Evolutionary conservation across 1,140 invertebrate species (phyloP), one percentile per base, ranked within the genome.

Genomic region (Drosophila orosa): DNA sequence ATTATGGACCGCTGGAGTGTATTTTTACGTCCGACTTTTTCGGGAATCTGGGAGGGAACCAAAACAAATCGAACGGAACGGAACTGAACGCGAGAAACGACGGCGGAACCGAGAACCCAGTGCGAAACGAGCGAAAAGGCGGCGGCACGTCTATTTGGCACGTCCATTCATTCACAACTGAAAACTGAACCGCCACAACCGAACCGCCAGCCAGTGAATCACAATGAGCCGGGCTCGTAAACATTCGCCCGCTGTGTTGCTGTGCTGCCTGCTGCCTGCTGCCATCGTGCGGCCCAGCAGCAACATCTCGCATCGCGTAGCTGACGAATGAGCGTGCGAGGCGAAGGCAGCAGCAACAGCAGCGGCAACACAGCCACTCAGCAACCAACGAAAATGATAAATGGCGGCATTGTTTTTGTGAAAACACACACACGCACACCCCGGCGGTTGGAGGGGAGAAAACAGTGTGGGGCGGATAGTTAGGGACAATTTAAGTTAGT

Each of bases 91-190:
- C 39, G 58, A 62, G 40, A 66, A 54, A 68, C 66, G 62, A 68
- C 66, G 62, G 22, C 66, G 66, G 44, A 68, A 67, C 69, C 77
- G 71, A 82, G 80, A 78, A 69, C 67, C 75, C 67, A 87, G 67
- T 63, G 78, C 65, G 69, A 74, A 62, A 60, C 74, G 85, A 78
- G 54, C 66, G 50, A 54, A 35, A 35, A 22, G 65, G 80, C 84
- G 82, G 82, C 82, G 69, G 63, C 71, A 91, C 90, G 84, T 91
- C 90, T 91, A 91, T 83, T 91, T 91, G 85, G 85, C 85, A 89
- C 90, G 90, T 91, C 89, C 81, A 86, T 90, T 91, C 90, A 91
- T 90, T 84, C 87, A 91, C 85, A 91, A 91, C 75, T 87, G 80
- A 90, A 76, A 91, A 91, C 75, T 87, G 80, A 90, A 76, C 44